Evolutionary conservation across 2,888 invertebrate species (phyloP).

Genomic region (Drosophila macrospina): DNA sequence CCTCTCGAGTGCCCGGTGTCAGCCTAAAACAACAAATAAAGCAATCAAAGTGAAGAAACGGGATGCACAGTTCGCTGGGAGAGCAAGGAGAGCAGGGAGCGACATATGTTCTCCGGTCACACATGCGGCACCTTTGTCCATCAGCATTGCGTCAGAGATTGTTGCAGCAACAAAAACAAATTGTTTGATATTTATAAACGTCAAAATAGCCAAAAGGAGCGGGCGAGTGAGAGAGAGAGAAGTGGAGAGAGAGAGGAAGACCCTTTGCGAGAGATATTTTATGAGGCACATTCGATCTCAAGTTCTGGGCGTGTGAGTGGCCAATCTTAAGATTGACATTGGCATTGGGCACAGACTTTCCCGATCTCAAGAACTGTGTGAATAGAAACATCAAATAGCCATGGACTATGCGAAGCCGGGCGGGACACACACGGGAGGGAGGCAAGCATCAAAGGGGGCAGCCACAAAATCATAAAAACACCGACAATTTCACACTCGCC

Average conservation of each 20-base stretch:
- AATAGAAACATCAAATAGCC: constrained; percentile 79
- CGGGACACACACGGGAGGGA: constrained; percentile 1
- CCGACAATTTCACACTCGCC: constrained; percentile 76
- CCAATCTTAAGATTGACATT: constrained; percentile 57
- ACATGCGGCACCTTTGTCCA: constrained; percentile 77
- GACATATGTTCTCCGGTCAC: constrained; percentile 76
- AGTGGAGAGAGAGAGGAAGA: background rate
- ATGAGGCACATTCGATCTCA: constrained; percentile 37
- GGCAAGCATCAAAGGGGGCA: constrained; percentile 63
- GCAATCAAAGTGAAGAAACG: constrained; percentile 68
- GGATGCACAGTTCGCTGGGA: background rate
- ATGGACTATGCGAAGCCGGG: constrained; percentile 6
- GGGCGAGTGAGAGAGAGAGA: constrained; percentile 3
- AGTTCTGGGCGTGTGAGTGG: constrained; percentile 52
- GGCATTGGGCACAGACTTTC: constrained; percentile 42
- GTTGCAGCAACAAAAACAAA: constrained; percentile 58
- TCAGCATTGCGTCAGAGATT: constrained; percentile 70
- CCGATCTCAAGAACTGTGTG: constrained; percentile 41
- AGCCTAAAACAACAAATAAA: constrained; percentile 83
- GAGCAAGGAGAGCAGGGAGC: constrained; percentile 36
- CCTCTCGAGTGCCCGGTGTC: constrained; percentile 60
- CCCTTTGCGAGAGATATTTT: constrained; percentile 58
- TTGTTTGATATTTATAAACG: constrained; percentile 82
- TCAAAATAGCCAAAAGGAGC: constrained; percentile 76
- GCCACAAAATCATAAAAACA: constrained; percentile 65